A percentile compares a stretch with the other conserved stretches of the same genome.
These are phyloP conservation scores for Leptopilina clavipes DNA, from an alignment of 1,140 invertebrate genomes.

Conservation along the genomic window DNA sequence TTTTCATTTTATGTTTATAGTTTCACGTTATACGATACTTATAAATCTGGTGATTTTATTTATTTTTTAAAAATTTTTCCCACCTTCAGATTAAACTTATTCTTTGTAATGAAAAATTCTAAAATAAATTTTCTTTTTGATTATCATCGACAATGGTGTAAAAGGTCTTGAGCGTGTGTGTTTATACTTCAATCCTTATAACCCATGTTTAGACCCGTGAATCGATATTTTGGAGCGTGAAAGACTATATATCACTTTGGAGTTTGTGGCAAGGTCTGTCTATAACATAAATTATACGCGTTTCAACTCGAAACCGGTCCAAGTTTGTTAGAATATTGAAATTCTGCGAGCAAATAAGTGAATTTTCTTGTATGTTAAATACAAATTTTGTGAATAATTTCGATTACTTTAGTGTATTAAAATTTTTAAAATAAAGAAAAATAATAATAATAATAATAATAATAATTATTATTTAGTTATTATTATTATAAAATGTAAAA, in stretches of 20 bases:
- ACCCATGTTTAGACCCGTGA: background rate
- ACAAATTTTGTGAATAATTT: too few relatives aligned
- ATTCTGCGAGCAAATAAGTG: background rate
- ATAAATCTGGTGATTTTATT: too few relatives aligned
- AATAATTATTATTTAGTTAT: too few relatives aligned
- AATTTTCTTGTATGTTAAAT: too few relatives aligned
- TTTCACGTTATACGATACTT: background rate
- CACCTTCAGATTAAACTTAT: too few relatives aligned
- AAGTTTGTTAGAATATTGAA: slow-evolving; percentile 23
- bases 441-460: too few relatives aligned
- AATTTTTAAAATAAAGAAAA: too few relatives aligned
- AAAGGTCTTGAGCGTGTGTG: background rate
- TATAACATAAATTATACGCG: slow-evolving; percentile 22
- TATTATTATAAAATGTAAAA: too few relatives aligned
- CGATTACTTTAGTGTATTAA: too few relatives aligned
- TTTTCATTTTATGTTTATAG: too few relatives aligned
- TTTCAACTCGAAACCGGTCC: background rate
- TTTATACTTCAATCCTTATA: background rate
- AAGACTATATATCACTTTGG: background rate
- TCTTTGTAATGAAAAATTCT: background rate
- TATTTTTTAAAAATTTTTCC: too few relatives aligned
- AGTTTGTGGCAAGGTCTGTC: slow-evolving; percentile 12
- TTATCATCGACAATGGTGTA: background rate
- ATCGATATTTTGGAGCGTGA: slow-evolving; percentile 2
- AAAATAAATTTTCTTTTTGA: background rate